phyloP scores from a whole-genome alignment of 2,113 vertebrate genomes.

The Thunnus maccoyii region DNA sequence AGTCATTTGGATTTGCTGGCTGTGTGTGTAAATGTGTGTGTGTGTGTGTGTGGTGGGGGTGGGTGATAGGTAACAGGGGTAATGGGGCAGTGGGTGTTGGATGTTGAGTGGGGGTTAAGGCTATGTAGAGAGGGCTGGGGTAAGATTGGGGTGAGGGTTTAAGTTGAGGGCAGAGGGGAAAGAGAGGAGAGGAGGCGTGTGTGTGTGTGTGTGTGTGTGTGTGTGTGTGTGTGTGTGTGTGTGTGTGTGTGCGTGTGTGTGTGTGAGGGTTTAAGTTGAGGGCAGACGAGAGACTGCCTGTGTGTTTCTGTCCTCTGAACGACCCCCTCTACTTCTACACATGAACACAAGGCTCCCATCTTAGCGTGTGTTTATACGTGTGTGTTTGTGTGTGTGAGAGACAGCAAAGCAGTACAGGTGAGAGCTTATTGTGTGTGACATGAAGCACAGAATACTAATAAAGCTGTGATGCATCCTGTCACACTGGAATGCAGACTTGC shows the following conservation, averaged over 20 bases:
- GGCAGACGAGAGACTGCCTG: conserved; percentile 76
- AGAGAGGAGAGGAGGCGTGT: conserved; percentile 61
- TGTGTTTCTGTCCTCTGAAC: conserved; percentile 81
- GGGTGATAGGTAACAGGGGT: conserved; percentile 49
- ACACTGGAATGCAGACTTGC: neutral
- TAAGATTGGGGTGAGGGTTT: conserved; percentile 83
- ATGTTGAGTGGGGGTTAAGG: conserved; percentile 65
- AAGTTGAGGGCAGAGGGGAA: conserved; percentile 81
- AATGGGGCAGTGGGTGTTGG: conserved; percentile 50
- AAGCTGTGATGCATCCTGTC: neutral
- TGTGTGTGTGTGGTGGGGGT: conserved; percentile 16
- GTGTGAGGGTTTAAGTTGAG: conserved; percentile 75
- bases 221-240: conserved; percentile 51
- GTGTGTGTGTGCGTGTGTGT: conserved; percentile 40
- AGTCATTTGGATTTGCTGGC: neutral
- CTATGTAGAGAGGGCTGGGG: conserved; percentile 65
- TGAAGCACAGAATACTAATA: neutral
- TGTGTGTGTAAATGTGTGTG: conserved; percentile 10
- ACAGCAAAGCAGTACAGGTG: conserved; percentile 21
- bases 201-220: conserved; percentile 46
- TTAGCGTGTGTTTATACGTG: conserved; percentile 30
- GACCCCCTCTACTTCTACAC: conserved; percentile 71
- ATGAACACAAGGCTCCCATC: conserved; percentile 59
- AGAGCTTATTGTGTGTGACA: neutral
- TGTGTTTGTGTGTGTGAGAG: conserved; percentile 24